Evolutionary conservation across 2,797 vertebrate genomes (phyloP), one percentile per base, ranked within the genome.

Genomic region (Harpagifer antarcticus): DNA sequence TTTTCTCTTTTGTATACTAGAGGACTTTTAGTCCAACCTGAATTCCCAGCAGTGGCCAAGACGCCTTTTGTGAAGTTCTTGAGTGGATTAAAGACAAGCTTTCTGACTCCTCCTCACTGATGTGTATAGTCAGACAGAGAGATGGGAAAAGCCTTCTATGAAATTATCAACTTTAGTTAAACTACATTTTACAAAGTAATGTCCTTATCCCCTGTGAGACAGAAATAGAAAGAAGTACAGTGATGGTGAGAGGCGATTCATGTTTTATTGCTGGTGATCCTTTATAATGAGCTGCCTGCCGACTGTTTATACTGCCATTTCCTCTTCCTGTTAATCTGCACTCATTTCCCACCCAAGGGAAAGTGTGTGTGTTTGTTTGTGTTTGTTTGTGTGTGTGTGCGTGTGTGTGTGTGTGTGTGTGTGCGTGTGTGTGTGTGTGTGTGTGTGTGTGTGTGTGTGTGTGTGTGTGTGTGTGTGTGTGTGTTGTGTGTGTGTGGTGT

Each of bases 251-350:
- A 63, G 16, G 59, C 57, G n/a, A 54, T 79, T 43, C 68, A 89
- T 79, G 64, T 84, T 84, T 85, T 87, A 89, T 90, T 85, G 59
- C 49, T 47, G 50, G 68, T 86, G 69, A 90, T 87, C 85, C 56
- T 62, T 56, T 33, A 78, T 89, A 87, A 91, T 84, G 85, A 89
- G 81, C 76, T 45, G 78, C 60, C 58, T 77, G 76, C 80, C 12
- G 49, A 83, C 74, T 61, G 88, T 92, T 93, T 92, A 90, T 66
- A 53, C 81, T 79, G 79, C 54, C 68, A 68, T 87, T 93, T 94
- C 93, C 92, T 87, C 84, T 91, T 92, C 90, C 90, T 87, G 86
- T 84, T 87, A 83, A 91, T 89, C 76, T 79, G 50, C 52, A n/a
- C 61, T 72, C 4, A 43, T 60, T 81, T 88, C 86, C 82, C 87